Conservation (phyloP, 1,140 invertebrate species). For the Lepidotrigona ventralis region DNA sequence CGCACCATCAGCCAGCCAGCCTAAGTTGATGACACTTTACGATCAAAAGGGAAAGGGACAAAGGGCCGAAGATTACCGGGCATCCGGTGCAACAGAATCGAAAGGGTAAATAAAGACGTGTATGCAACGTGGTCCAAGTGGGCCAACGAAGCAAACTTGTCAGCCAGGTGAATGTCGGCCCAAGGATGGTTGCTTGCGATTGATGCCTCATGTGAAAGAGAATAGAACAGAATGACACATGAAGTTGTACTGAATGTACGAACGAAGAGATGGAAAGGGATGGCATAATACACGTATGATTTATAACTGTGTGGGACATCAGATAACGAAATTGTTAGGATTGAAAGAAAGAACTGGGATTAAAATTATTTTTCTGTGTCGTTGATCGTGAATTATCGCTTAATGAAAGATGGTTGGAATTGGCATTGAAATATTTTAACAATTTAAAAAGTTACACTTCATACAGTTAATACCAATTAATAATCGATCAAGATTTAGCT, state of each 20-base stretch:
- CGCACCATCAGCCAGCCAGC: slow-evolving; percentile 8
- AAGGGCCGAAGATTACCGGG: slow-evolving; percentile 33
- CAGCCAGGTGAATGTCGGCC: neutral
- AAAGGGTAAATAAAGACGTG: slow-evolving; percentile 37
- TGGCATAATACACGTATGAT: no score
- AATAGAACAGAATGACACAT: neutral
- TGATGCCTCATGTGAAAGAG: neutral
- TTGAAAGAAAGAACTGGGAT: no score
- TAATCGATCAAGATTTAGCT: neutral
- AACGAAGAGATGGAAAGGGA: neutral
- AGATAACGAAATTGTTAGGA: no score
- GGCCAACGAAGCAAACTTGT: neutral
- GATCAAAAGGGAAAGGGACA: slow-evolving; percentile 46
- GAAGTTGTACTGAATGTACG: neutral
- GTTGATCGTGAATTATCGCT: no score
- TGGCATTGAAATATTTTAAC: no score
- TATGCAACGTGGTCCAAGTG: neutral
- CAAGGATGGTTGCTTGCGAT: neutral
- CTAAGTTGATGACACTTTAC: slow-evolving; percentile 40
- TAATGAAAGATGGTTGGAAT: no score
- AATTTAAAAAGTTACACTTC: no score
- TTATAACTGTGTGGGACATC: no score
- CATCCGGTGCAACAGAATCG: slow-evolving; percentile 24
- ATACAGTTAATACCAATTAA: no score
- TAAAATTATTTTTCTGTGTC: no score